phyloP scores from a whole-genome alignment of 2,113 vertebrate genomes.

The Xenopus borealis region DNA sequence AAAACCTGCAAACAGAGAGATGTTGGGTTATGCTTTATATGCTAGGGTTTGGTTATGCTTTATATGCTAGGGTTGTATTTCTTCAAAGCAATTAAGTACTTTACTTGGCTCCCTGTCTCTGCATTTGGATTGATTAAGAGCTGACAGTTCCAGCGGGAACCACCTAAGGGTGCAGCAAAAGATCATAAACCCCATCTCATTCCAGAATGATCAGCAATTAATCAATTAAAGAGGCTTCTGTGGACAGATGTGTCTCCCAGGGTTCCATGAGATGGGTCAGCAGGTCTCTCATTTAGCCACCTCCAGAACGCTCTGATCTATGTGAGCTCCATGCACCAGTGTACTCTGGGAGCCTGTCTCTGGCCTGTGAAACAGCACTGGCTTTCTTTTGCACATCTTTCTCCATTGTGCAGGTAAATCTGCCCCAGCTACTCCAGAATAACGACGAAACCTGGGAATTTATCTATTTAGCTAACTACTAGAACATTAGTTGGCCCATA shows the following conservation, averaged over 20 bases:
- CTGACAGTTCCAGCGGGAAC: conserved; percentile 51
- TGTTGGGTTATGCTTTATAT: no score
- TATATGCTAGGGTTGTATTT: conserved; percentile 50
- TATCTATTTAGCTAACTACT: no score
- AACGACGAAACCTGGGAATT: no score
- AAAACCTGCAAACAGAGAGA: no score
- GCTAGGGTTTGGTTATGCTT: conserved; percentile 31
- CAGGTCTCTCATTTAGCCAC: conserved; percentile 22
- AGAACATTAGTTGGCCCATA: no score
- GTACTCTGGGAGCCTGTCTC: no score
- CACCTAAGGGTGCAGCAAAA: conserved; percentile 50
- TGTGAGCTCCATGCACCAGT: not conserved
- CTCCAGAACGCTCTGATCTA: not conserved
- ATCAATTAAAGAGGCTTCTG: conserved; percentile 48
- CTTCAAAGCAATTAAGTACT: conserved; percentile 49
- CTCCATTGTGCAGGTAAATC: no score
- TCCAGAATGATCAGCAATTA: conserved; percentile 49
- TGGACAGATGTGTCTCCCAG: conserved; percentile 37
- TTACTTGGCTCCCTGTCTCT: conserved; percentile 43
- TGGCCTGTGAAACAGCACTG: no score
- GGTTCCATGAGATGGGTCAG: conserved; percentile 25
- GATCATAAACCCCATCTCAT: conserved; percentile 46
- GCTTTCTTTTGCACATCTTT: no score
- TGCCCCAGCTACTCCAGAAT: no score
- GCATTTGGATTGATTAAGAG: conserved; percentile 50